Base-by-base conservation (phyloP, 2,888 invertebrate genomes). In the Thelaira solivaga region DNA sequence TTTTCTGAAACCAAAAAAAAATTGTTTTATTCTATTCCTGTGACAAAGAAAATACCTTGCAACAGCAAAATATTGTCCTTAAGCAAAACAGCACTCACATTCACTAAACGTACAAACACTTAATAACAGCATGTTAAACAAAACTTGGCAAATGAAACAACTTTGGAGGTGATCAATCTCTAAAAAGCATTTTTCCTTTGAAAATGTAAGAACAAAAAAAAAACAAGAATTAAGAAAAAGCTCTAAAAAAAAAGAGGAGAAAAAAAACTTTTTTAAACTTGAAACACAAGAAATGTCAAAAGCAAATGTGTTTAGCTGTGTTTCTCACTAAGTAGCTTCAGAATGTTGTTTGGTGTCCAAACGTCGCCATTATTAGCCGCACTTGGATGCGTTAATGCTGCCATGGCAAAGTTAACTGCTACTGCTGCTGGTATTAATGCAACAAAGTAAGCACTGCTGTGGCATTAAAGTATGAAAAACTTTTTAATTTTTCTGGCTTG, bases 101-200 rank as follows among this genome's bases (percentile, higher is more conserved):
- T 61, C 43, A 62, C 41, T 49, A 71, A 34, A 31, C 36, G 6
- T 34, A 24, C 4, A 36, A 68, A 18, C 24, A 36, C 36, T 39
- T 13, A 22, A n/a, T 22, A 49, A 49, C 39, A 22, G 13, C 31
- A 31, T 16, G 36, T 41, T 16, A 16, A 20, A 57, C 43, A 72
- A 81, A 82, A 81, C 68, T 82, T 82, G 81, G 81, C 81, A 80
- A 82, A 81, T 77, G 77, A 80, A 81, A 76, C 74, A 80, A 81
- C 61, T 81, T 81, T 82, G 55, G 80, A 80, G 82, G 82, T 82
- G 80, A 82, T 81, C 82, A 81, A 82, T 82, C 80, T 78, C 80
- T 65, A 77, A 72, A 80, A 80, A 79, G 80, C 80, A 81, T 80
- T 82, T n/a, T n/a, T 81, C 80, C 80, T 77, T 72, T 73, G 78